Evolutionary conservation across 2,797 vertebrate species (phyloP).

Genomic region (Remorina albescens): DNA sequence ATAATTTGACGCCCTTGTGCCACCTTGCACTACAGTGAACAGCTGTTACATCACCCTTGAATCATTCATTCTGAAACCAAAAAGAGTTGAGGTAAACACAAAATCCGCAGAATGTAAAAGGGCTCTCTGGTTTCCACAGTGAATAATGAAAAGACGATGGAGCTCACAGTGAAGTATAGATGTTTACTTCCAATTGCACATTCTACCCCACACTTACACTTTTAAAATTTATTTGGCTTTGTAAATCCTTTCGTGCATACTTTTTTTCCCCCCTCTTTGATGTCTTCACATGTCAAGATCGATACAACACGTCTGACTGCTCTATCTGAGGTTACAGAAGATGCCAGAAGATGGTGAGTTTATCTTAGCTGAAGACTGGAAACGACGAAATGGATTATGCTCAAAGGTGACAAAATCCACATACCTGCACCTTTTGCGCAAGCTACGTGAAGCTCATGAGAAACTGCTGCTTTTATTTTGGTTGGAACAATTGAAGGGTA

Average conservation of each 20-base stretch:
- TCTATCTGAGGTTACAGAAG: neutral
- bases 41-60: conserved; percentile 77
- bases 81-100: conserved; percentile 70
- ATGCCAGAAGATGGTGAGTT: neutral
- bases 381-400: neutral
- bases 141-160: conserved; percentile 53
- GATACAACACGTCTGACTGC: neutral
- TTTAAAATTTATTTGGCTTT: conserved; percentile 30
- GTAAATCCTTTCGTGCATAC: conserved; percentile 37
- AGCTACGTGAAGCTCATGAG: too few relatives aligned
- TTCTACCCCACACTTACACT: conserved; percentile 14
- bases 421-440: neutral
- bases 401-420: neutral
- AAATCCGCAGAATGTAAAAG: conserved; percentile 63
- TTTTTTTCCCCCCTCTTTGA: conserved; percentile 30
- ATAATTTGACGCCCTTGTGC: conserved; percentile 61
- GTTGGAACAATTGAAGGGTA: neutral
- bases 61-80: conserved; percentile 69
- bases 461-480: neutral
- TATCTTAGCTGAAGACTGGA: neutral
- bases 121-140: conserved; percentile 40
- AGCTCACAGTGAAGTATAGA: conserved; percentile 19
- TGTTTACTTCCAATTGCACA: conserved; percentile 21
- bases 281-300: neutral
- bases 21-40: conserved; percentile 71